These are phyloP conservation scores for Gymnocheta viridis DNA, from an alignment of 2,888 invertebrate species.

Conservation along the genomic window DNA sequence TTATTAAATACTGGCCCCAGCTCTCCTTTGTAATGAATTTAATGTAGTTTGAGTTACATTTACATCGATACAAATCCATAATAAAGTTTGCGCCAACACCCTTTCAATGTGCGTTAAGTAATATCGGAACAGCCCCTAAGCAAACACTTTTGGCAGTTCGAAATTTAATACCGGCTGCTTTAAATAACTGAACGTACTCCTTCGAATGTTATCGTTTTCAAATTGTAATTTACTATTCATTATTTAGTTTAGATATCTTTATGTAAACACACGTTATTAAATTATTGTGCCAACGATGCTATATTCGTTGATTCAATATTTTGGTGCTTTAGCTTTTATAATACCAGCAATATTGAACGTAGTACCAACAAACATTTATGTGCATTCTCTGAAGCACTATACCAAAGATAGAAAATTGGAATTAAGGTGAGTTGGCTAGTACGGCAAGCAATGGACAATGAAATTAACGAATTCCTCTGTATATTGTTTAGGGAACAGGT, in stretches of 20 bases:
- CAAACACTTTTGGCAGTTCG: slow-evolving; percentile 10
- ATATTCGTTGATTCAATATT: slow-evolving; percentile 28
- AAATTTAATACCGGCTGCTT: slow-evolving; percentile 11
- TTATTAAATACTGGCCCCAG: no score
- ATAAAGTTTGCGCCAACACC: no score
- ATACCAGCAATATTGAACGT: slow-evolving; percentile 19
- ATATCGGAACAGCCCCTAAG: no score
- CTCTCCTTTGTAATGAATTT: no score
- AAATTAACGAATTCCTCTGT: neutral
- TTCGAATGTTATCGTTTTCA: neutral
- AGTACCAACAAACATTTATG: slow-evolving; percentile 33
- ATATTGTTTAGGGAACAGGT: slow-evolving; percentile 89
- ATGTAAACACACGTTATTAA: slow-evolving; percentile 54
- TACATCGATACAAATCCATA: no score
- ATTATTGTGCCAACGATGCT: slow-evolving; percentile 61
- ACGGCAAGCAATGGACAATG: neutral
- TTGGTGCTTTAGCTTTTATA: slow-evolving; percentile 38
- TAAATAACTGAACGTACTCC: slow-evolving; percentile 40
- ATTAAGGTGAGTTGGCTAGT: slow-evolving; percentile 63
- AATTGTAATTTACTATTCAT: slow-evolving; percentile 7
- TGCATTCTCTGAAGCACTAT: slow-evolving; percentile 62
- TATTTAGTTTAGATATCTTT: slow-evolving; percentile 36
- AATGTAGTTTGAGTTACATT: no score
- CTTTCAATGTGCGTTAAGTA: no score
- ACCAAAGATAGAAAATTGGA: slow-evolving; percentile 69